Percentiles rank a stretch among this genome's conserved stretches.
Conservation (phyloP, 2,888 invertebrate genomes). For the Eretmocerus hayati region DNA sequence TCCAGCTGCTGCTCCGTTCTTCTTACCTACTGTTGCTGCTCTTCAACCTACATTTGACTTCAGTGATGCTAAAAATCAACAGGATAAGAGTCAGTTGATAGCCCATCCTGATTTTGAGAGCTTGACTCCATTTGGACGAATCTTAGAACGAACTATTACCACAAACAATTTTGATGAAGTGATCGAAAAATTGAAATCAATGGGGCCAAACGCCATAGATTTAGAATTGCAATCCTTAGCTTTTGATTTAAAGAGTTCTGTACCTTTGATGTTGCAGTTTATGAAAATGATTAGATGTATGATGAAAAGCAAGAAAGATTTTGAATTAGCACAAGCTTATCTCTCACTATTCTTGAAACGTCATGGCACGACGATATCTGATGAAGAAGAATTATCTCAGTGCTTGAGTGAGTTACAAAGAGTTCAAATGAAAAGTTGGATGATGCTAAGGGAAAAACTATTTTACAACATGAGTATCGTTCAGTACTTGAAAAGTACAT, state of each 20-base stretch:
- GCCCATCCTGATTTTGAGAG: conserved; percentile 57
- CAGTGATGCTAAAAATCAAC: conserved; percentile 46
- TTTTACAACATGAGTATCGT: conserved; percentile 71
- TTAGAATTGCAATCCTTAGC: conserved; percentile 76
- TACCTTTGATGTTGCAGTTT: conserved; percentile 69
- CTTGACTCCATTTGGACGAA: conserved; percentile 63
- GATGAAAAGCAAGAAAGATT: conserved; percentile 70
- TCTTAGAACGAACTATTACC: conserved; percentile 51
- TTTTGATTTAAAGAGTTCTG: conserved; percentile 66
- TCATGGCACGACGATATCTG: conserved; percentile 59
- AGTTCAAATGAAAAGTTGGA: conserved; percentile 59
- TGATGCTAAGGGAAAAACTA: conserved; percentile 60
- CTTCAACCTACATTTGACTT: conserved; percentile 77
- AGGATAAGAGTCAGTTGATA: conserved; percentile 48
- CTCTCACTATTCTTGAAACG: conserved; percentile 80
- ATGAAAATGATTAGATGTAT: conserved; percentile 64
- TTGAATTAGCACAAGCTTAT: conserved; percentile 87
- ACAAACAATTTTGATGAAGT: conserved; percentile 53
- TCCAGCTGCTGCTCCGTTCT: conserved; percentile 90
- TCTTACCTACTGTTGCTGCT: conserved; percentile 83
- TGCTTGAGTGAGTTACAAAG: conserved; percentile 55
- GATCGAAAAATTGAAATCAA: conserved; percentile 58
- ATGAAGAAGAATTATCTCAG: conserved; percentile 51
- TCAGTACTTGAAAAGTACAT: conserved; percentile 60
- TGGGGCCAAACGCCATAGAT: conserved; percentile 81